phyloP scores from a whole-genome alignment of 2,113 vertebrate genomes.

The Sinocyclocheilus maitianheensis region DNA sequence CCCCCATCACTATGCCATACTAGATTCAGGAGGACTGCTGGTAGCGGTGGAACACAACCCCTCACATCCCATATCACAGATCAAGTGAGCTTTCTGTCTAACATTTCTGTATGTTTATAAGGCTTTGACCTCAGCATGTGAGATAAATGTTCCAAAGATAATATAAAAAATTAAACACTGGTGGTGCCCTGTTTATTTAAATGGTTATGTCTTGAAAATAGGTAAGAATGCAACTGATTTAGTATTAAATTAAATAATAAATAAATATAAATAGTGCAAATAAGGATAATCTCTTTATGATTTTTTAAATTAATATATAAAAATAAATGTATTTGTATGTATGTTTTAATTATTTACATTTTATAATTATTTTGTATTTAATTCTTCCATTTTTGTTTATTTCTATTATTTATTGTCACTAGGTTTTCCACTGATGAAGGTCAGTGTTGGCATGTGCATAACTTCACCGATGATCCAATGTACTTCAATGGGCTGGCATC shows the following conservation, averaged over 20 bases:
- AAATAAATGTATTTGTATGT: too few relatives aligned
- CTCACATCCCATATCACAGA: constrained; percentile 77
- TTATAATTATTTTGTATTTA: too few relatives aligned
- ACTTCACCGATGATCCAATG: constrained; percentile 82
- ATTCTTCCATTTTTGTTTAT: too few relatives aligned
- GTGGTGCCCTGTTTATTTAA: not conserved
- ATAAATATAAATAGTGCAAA: not conserved
- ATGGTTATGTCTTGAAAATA: not conserved
- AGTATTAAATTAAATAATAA: not conserved
- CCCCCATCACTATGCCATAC: constrained; percentile 89
- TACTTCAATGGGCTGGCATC: constrained; percentile 90
- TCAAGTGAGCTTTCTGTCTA: constrained; percentile 78
- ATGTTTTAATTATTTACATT: too few relatives aligned
- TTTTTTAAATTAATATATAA: too few relatives aligned
- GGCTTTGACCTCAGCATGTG: not conserved
- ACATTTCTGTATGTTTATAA: not conserved
- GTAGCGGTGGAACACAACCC: constrained; percentile 85
- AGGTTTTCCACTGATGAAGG: constrained; percentile 95
- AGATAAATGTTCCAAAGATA: not conserved
- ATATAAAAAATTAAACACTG: too few relatives aligned
- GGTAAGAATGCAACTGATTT: too few relatives aligned
- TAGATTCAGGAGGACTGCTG: constrained; percentile 91
- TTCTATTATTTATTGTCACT: not conserved
- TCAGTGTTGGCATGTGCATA: constrained; percentile 86
- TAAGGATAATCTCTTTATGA: too few relatives aligned